Conservation (phyloP, 1,140 invertebrate genomes). For the Zaprionus kolodkinae region DNA sequence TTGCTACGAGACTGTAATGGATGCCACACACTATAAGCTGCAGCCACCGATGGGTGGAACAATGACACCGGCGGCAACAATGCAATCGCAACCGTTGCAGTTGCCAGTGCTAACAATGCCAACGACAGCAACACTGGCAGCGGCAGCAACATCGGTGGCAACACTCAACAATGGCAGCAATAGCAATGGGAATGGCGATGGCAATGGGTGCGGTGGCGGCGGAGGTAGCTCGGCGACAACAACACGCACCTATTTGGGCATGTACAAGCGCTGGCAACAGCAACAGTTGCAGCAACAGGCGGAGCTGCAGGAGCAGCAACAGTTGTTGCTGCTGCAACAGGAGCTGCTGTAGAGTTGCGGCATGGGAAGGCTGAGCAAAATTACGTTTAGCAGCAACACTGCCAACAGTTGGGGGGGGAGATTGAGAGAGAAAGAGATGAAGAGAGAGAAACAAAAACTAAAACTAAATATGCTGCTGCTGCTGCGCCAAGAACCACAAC, state of each 20-base stretch:
- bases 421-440: not conserved
- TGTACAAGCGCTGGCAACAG: constrained; percentile 76
- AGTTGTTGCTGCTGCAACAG: constrained; percentile 71
- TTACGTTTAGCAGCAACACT: constrained; percentile 30
- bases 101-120: constrained; percentile 20
- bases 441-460: not conserved
- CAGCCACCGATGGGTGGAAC: constrained; percentile 28
- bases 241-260: constrained; percentile 65
- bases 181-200: constrained; percentile 14
- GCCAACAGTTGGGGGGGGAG: constrained; percentile 18
- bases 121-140: constrained; percentile 18
- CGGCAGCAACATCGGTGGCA: constrained; percentile 28
- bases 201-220: constrained; percentile 27
- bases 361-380: not conserved
- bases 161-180: constrained; percentile 32
- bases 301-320: constrained; percentile 70
- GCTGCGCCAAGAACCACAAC: constrained; percentile 27
- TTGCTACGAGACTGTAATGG: constrained; percentile 69
- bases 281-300: constrained; percentile 72
- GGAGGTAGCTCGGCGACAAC: constrained; percentile 21
- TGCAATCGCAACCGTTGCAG: constrained; percentile 17
- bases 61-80: constrained; percentile 15
- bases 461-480: constrained; percentile 3
- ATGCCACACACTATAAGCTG: constrained; percentile 46
- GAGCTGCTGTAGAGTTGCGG: constrained; percentile 62